Evolutionary conservation across 2,888 invertebrate genomes (phyloP), one percentile per base, ranked within the genome.

Genomic region (Orthonevra nobilis): DNA sequence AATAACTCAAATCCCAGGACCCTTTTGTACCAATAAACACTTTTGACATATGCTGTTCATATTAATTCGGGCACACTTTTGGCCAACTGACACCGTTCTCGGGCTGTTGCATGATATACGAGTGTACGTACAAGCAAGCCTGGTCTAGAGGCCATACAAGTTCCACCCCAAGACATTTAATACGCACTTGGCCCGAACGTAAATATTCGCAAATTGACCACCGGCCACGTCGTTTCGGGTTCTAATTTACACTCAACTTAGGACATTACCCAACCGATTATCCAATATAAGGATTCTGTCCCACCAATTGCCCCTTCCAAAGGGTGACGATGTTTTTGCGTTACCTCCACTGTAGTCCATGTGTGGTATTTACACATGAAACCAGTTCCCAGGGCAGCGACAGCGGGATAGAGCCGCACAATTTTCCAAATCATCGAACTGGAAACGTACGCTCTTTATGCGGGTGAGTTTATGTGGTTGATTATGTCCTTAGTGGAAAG

Each of bases 351-450:
- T 20, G 23, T n/a, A n/a, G n/a, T n/a, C 12, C 34, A 23, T 68
- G 58, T 74, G 63, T 61, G 63, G 63, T 50, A 63, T 70, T 70
- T 66, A 61, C 56, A 68, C 54, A 72, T 73, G 61, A 56, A 73
- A 68, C 79, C 54, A 56, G 79, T 73, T 61, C 20, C 46, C 66
- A 66, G 50, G 44, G 40, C 38, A 52, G 34, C n/a, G n/a, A n/a
- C n/a, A n/a, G n/a, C n/a, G n/a, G n/a, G n/a, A n/a, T n/a, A n/a
- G 48, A 58, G 64, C 58, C 66, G 42, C 68, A 73, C 73, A 79
- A 79, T 79, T 79, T 79, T 79, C 61, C 73, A 56, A 79, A 46
- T 73, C 79, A 79, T 60, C 73, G 79, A 79, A 73, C 73, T 61
- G 79, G 54, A 79, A 79, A 79, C 56, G 66, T 56, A 61, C 79